A percentile compares a stretch with the other conserved stretches of the same genome.
Evolutionary conservation across 2,888 invertebrate species (phyloP).

Genomic region (Drosophila kuntzei): DNA sequence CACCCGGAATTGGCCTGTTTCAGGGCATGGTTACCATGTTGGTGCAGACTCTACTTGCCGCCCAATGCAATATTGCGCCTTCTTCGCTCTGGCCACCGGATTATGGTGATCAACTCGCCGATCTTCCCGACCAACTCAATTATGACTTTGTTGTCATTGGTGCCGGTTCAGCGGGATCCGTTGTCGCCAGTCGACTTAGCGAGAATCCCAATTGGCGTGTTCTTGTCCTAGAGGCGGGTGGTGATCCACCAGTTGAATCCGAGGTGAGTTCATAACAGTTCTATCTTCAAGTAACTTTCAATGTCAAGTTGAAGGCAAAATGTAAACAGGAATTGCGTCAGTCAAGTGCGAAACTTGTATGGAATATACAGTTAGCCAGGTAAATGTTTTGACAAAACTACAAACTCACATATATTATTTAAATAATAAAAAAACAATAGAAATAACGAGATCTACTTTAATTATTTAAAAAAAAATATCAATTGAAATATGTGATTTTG

Average conservation of each 20-base stretch:
- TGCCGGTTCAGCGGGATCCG: slow-evolving; percentile 86
- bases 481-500: too few species aligned
- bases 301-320: slow-evolving; percentile 4
- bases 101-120: slow-evolving; percentile 58
- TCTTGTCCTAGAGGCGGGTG: slow-evolving; percentile 86
- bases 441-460: too few species aligned
- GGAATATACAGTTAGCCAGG: not conserved
- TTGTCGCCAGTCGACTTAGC: slow-evolving; percentile 86
- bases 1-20: slow-evolving; percentile 70
- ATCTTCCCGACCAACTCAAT: slow-evolving; percentile 46
- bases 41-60: slow-evolving; percentile 87
- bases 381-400: not conserved
- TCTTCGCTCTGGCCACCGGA: slow-evolving; percentile 87
- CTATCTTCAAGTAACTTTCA: not conserved
- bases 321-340: not conserved
- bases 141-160: slow-evolving; percentile 86
- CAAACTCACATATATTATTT: too few species aligned
- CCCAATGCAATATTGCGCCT: slow-evolving; percentile 87
- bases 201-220: slow-evolving; percentile 85
- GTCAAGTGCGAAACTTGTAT: not conserved
- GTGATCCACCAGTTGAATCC: slow-evolving; percentile 85
- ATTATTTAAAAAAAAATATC: too few species aligned
- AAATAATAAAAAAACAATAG: too few species aligned
- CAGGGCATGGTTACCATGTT: slow-evolving; percentile 87
- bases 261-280: slow-evolving; percentile 68